Conservation (phyloP, 2,113 vertebrate species). For the Callospermophilus lateralis region DNA sequence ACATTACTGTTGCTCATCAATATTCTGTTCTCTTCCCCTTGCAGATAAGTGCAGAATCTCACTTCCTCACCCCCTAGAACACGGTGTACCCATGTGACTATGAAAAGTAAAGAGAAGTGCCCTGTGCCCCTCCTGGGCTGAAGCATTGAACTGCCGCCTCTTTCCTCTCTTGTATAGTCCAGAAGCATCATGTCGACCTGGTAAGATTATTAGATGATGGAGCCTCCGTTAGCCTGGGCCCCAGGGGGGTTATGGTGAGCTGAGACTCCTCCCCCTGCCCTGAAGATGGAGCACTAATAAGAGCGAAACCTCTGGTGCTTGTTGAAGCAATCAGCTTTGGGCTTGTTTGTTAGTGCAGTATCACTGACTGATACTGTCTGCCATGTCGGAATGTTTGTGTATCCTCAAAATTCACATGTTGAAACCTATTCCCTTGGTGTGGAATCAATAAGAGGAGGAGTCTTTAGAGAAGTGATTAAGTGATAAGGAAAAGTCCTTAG, state of each 20-base stretch:
- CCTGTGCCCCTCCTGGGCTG: accelerated
- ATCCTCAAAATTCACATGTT: not conserved
- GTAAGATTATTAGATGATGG: accelerated
- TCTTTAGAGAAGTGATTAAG: not conserved
- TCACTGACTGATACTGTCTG: not conserved
- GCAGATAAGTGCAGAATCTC: accelerated
- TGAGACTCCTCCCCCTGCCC: not conserved
- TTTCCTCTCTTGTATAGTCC: not conserved
- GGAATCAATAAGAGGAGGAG: too few relatives aligned
- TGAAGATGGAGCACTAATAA: not conserved
- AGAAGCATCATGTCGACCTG: not conserved
- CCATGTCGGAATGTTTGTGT: not conserved
- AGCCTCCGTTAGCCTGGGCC: not conserved
- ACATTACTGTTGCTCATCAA: not conserved
- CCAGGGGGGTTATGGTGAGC: too few relatives aligned
- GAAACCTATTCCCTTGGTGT: not conserved
- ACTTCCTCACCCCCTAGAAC: not conserved
- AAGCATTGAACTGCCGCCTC: not conserved
- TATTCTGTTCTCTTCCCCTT: not conserved
- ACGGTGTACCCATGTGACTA: not conserved
- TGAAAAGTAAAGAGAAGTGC: not conserved
- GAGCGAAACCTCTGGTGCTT: not conserved
- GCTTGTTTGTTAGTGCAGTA: not conserved
- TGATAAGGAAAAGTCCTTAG: not conserved
- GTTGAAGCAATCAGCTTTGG: not conserved